Conservation (phyloP, 2,888 invertebrate species). For the Catocala nupta region DNA sequence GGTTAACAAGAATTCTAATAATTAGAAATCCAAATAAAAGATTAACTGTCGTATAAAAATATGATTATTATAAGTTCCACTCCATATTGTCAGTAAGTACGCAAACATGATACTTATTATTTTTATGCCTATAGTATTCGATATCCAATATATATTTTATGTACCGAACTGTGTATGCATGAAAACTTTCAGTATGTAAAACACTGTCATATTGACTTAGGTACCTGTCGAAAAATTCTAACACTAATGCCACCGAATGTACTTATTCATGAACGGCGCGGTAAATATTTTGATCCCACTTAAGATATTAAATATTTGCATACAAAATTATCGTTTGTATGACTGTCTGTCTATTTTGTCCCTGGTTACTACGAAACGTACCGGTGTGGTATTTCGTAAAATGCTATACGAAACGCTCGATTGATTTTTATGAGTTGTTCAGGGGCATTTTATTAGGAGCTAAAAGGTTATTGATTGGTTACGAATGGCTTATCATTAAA, state of each 20-base stretch:
- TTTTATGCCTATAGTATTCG: no score
- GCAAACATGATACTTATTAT: no score
- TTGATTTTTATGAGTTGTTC: slow-evolving; percentile 63
- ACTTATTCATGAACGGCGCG: slow-evolving; percentile 60
- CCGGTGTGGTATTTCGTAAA: slow-evolving; percentile 57
- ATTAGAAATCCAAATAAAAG: no score
- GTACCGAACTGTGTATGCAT: no score
- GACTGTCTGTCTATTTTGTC: slow-evolving; percentile 53
- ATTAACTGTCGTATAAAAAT: no score
- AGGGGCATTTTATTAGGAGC: slow-evolving; percentile 43
- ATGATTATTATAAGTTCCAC: no score
- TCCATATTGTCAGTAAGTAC: no score
- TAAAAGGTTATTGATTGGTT: slow-evolving; percentile 42
- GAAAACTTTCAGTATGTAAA: no score
- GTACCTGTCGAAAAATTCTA: neutral
- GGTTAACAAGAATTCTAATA: no score
- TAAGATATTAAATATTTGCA: slow-evolving; percentile 81
- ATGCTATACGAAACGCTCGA: slow-evolving; percentile 61
- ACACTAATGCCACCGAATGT: slow-evolving; percentile 55
- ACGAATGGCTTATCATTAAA: slow-evolving; percentile 29
- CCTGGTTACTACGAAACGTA: slow-evolving; percentile 57
- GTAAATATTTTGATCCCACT: slow-evolving; percentile 77
- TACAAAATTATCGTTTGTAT: slow-evolving; percentile 75
- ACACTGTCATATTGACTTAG: no score
- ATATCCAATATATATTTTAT: no score